Conservation (phyloP, 2,888 invertebrate genomes). For the Drosophila antonietae region DNA sequence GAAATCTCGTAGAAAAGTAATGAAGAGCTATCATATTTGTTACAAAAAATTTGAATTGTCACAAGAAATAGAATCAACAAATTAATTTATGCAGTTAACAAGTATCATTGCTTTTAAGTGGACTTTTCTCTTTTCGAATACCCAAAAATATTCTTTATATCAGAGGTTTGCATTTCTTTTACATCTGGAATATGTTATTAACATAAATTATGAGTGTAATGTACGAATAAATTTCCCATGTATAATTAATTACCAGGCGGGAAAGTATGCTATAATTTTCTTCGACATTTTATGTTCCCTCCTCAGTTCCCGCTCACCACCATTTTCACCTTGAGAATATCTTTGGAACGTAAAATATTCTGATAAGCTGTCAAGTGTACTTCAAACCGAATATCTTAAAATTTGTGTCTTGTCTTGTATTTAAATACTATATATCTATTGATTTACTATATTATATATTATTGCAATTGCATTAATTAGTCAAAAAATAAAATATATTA, state of each 20-base stretch:
- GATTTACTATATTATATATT: too few relatives aligned
- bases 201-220: not conserved
- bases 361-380: not conserved
- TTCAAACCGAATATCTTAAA: not conserved
- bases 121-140: not conserved
- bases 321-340: not conserved
- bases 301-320: not conserved
- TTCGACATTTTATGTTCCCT: not conserved
- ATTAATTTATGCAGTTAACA: too few relatives aligned
- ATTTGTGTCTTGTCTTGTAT: not conserved
- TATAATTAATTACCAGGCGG: constrained; percentile 14
- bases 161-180: not conserved
- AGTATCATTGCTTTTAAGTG: not conserved
- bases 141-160: not conserved
- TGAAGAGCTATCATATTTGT: not conserved
- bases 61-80: not conserved
- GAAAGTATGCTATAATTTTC: constrained; percentile 34
- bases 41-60: not conserved
- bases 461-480: too few relatives aligned
- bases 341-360: too few relatives aligned
- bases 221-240: not conserved
- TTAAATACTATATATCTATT: not conserved
- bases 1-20: not conserved
- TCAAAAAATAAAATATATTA: too few relatives aligned
- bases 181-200: too few relatives aligned